Evolutionary conservation across 2,113 vertebrate genomes (phyloP), one percentile per base, ranked within the genome.

Genomic region (Grammomys surdaster): DNA sequence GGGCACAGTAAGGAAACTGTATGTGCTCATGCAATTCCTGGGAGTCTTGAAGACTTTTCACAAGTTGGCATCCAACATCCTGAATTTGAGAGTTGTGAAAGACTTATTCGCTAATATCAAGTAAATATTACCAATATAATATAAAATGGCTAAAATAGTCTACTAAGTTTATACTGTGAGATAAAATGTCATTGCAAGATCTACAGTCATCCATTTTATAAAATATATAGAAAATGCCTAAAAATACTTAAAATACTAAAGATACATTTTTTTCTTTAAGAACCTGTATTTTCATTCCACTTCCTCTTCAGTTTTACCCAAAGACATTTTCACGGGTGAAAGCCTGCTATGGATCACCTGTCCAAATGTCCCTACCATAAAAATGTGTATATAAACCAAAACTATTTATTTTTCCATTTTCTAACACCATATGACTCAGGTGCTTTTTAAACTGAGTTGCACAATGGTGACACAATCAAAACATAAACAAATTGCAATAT

Each of bases 111-210:
- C 65, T 93, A 90, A 90, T 69, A 80, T n/a, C 65, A 5, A 26
- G 16, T 56, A 90, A 90, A 96, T 73, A 87, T 9, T 80, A 67
- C 3, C 43, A 88, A n/a, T 67, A 91, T 73, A 80, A 65, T 65
- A 65, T 73, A 81, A 73, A 96, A 72, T 16, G 56, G 5, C 36
- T 73, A n/a, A 87, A 90, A 88, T 7, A 90, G 14, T 87, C 48
- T 28, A 84, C 22, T 85, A 70, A 80, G 22, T 81, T 73, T 93
- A 80, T 72, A 67, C 14, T 87, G 72, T 16, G 51, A n/a, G n/a
- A 63, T 65, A 81, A 93, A 90, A 81, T 81, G 16, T 19, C 81
- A 90, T 7, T 67, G 28, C 56, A 87, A 90, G 86, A 87, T 80
- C 40, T 95, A 40, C 22, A 65, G 85, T 78, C 43, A 87, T 56